Conservation (phyloP, 2,113 vertebrate species). For the Oxyruncus cristatus region DNA sequence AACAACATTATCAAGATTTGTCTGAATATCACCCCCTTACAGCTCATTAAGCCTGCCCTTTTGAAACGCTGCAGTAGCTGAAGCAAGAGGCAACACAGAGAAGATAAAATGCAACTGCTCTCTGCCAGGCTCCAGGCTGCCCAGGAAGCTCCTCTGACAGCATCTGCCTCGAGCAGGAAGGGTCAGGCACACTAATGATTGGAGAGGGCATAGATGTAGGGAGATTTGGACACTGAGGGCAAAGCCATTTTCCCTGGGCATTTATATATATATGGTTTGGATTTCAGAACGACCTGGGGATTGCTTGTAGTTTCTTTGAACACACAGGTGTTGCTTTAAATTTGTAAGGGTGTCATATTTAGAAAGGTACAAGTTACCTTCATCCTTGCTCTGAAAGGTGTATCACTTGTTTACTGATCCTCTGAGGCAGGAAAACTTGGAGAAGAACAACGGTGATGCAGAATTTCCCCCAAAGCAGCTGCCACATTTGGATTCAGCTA, state of each 20-base stretch:
- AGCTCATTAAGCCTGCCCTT: slow-evolving; percentile 15
- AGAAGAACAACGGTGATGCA: not conserved
- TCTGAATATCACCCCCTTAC: not conserved
- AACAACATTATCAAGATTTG: not conserved
- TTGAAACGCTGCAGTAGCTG: not conserved
- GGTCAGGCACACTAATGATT: not conserved
- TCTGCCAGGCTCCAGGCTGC: not conserved
- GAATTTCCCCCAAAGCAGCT: not conserved
- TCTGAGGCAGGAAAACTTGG: not conserved
- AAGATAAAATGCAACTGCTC: not conserved
- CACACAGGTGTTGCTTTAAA: not conserved
- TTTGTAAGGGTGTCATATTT: not conserved
- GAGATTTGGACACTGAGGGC: not conserved
- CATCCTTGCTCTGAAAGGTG: not conserved
- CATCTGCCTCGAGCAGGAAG: not conserved
- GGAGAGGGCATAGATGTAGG: not conserved
- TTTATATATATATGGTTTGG: accelerated
- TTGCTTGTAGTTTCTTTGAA: not conserved
- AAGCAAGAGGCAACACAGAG: not conserved
- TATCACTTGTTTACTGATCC: not conserved
- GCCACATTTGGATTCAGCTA: not conserved
- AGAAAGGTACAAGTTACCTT: not conserved
- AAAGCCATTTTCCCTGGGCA: not conserved
- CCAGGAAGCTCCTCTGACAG: not conserved
- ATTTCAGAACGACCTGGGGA: not conserved